Conservation (phyloP, 2,797 vertebrate species). For the Florisuga fusca region DNA sequence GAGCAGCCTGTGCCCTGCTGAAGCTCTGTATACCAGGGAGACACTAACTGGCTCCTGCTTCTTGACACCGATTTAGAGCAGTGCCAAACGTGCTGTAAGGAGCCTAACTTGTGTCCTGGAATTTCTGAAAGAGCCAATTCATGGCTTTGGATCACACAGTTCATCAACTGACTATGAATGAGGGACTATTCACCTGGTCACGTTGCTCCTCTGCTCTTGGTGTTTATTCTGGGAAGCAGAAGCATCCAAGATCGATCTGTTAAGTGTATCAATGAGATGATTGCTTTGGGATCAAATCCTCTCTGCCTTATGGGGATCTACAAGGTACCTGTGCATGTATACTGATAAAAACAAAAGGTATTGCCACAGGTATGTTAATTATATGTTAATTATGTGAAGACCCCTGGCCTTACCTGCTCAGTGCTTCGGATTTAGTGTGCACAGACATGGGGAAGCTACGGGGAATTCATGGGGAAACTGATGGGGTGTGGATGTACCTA, state of each 20-base stretch:
- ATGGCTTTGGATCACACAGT: neutral
- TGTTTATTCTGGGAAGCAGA: conserved; percentile 12
- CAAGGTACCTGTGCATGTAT: accelerated
- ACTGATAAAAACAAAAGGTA: neutral
- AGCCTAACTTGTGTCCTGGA: neutral
- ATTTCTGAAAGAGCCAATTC: neutral
- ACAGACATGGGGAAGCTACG: neutral
- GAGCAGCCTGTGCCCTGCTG: accelerated
- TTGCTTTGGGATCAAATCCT: neutral
- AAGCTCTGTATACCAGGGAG: neutral
- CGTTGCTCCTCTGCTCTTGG: neutral
- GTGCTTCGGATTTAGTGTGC: neutral
- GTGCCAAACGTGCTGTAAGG: neutral
- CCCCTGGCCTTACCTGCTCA: neutral
- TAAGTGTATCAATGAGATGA: neutral
- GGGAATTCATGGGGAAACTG: neutral
- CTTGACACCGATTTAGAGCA: neutral
- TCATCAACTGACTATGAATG: neutral
- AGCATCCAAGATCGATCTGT: neutral
- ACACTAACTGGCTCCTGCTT: neutral
- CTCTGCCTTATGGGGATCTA: neutral
- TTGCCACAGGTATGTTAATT: neutral
- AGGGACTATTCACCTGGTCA: neutral
- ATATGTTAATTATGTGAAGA: neutral
- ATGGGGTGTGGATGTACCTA: neutral